A percentile compares a stretch with the other conserved stretches of the same genome.
phyloP scores from a whole-genome alignment of 2,797 vertebrate genomes.

The Meda fulgida region DNA sequence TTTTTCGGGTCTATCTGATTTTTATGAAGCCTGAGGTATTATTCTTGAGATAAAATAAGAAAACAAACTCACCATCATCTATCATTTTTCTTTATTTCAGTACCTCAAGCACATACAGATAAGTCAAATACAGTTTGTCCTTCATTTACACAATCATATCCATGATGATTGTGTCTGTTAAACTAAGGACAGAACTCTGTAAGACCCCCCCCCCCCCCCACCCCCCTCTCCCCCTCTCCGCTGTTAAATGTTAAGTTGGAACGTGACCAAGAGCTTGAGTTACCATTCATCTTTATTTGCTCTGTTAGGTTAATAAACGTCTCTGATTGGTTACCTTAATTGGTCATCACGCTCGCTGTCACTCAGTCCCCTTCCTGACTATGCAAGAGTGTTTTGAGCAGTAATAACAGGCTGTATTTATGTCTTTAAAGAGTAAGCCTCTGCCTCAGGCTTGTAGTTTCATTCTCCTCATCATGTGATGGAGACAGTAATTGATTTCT shows the following conservation, averaged over 20 bases:
- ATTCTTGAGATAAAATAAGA: slow-evolving; percentile 30
- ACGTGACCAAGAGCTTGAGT: slow-evolving; percentile 23
- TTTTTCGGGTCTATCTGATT: slow-evolving; percentile 66
- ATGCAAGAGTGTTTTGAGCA: slow-evolving; percentile 28
- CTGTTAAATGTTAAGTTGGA: slow-evolving; percentile 21
- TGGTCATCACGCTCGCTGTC: slow-evolving; percentile 12
- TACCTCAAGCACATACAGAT: slow-evolving; percentile 24
- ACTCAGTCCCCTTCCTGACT: slow-evolving; percentile 18
- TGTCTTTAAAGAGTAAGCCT: slow-evolving; percentile 60
- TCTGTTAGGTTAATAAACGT: slow-evolving; percentile 41
- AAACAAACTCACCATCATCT: background rate
- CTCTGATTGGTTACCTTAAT: slow-evolving; percentile 25
- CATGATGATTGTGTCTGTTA: slow-evolving; percentile 3
- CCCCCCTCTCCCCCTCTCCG: background rate
- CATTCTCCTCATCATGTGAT: slow-evolving; percentile 71
- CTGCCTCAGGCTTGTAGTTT: slow-evolving; percentile 72
- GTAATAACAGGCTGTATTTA: slow-evolving; percentile 58
- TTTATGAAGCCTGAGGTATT: slow-evolving; percentile 30
- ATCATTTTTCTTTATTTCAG: slow-evolving; percentile 12
- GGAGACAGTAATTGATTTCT: slow-evolving; percentile 81
- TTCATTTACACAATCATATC: slow-evolving; percentile 42
- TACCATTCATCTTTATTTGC: slow-evolving; percentile 35
- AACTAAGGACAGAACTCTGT: background rate
- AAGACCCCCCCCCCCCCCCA: background rate
- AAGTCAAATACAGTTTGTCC: slow-evolving; percentile 31